These are phyloP conservation scores for Setipinna tenuifilis DNA, from an alignment of 2,797 vertebrate species.

Conservation along the genomic window DNA sequence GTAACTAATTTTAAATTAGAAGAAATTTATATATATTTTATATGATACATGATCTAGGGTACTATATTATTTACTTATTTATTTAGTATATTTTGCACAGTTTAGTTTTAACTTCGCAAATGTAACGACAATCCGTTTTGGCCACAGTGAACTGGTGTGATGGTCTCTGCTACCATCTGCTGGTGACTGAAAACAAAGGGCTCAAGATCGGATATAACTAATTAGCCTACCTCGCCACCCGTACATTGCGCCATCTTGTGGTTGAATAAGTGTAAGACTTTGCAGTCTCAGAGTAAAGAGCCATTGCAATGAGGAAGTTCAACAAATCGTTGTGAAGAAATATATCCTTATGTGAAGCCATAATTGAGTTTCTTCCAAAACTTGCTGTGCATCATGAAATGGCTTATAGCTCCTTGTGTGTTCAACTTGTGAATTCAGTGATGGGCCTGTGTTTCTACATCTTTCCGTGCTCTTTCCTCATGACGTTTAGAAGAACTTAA, in stretches of 20 bases:
- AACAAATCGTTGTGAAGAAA: background rate
- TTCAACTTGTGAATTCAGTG: too few species aligned
- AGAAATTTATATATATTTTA: too few species aligned
- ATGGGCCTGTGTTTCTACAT: too few species aligned
- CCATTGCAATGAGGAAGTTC: background rate
- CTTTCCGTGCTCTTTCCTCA: too few species aligned
- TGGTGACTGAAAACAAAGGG: background rate
- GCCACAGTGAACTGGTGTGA: background rate
- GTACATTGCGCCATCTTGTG: background rate
- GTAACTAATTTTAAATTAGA: too few species aligned
- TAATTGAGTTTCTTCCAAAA: background rate
- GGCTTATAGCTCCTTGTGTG: too few species aligned
- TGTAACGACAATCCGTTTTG: background rate
- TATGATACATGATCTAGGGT: too few species aligned
- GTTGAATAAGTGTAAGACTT: background rate
- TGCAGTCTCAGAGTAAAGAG: background rate
- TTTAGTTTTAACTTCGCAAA: background rate
- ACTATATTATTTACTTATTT: background rate
- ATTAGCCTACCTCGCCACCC: background rate
- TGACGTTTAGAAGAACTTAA: too few species aligned
- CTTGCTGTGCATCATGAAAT: too few species aligned
- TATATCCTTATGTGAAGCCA: background rate
- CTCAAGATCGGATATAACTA: background rate
- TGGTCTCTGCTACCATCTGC: constrained; percentile 39
- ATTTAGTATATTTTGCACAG: background rate